phyloP scores from a whole-genome alignment of 2,888 invertebrate species.

The Agonopterix subpropinquella region DNA sequence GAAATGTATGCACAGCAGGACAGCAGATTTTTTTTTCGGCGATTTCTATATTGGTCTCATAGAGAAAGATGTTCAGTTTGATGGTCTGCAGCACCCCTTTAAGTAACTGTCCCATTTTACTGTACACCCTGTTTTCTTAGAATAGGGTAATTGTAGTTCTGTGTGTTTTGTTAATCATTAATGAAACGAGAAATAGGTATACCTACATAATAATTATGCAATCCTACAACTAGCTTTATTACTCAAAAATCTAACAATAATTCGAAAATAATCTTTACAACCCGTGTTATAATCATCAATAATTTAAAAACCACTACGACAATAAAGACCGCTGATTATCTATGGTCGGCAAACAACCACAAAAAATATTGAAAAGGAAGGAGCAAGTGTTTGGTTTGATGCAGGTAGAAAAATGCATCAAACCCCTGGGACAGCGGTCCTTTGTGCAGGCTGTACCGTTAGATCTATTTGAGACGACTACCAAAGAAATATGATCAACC shows the following conservation, averaged over 20 bases:
- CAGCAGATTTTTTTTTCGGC: too few relatives aligned
- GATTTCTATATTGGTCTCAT: too few relatives aligned
- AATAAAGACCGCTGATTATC: slow-evolving; percentile 33
- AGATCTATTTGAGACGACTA: slow-evolving; percentile 37
- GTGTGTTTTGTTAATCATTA: too few relatives aligned
- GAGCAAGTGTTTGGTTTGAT: slow-evolving; percentile 56
- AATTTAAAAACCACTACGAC: slow-evolving; percentile 16
- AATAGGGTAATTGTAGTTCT: too few relatives aligned
- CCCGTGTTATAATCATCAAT: slow-evolving; percentile 4
- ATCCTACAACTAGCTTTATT: too few relatives aligned
- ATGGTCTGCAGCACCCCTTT: too few relatives aligned
- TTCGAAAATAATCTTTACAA: slow-evolving; percentile 2
- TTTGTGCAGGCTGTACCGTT: slow-evolving; percentile 57
- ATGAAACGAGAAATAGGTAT: too few relatives aligned
- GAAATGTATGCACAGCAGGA: too few relatives aligned
- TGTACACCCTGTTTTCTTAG: not conserved
- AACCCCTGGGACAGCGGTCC: slow-evolving; percentile 37
- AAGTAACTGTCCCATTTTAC: too few relatives aligned
- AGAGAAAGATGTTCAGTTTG: too few relatives aligned
- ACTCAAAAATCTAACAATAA: too few relatives aligned
- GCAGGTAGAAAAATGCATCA: slow-evolving; percentile 55
- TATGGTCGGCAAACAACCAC: slow-evolving; percentile 35
- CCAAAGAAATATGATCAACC: slow-evolving; percentile 43
- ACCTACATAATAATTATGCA: too few relatives aligned
- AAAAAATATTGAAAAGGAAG: slow-evolving; percentile 38